Base-by-base conservation (phyloP, 2,113 vertebrate species). In the Pipra filicauda region DNA sequence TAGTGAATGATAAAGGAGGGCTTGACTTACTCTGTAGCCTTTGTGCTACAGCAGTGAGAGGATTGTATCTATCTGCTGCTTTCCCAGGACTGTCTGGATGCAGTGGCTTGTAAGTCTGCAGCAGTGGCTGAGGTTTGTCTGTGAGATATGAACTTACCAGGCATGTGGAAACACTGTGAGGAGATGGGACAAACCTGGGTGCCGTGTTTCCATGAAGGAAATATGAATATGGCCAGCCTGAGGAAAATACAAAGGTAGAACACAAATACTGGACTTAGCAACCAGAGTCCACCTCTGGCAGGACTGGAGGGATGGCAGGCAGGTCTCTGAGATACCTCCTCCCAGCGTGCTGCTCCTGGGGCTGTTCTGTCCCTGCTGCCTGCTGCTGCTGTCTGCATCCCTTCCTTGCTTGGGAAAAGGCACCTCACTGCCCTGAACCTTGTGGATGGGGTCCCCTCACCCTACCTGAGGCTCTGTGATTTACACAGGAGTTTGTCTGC, bases 261-360 rank as follows among this genome's bases (percentile, higher is more conserved):
- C 8, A 12, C 0, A 2, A 65, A 12, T 51, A 12, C 24, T 86
- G 72, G 67, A 22, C 48, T 87, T 73, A 59, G 55, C 31, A 82
- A 3, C 1, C 0, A 0, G 7, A 44, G 11, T 8, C 27, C 39
- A 3, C 15, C 13, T 39, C 18, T 78, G 78, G 15, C 1, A 6
- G 41, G 35, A 74, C 61, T 8, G 0, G 7, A 30, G 6, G 7
- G 15, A n/a, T 5, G 16, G 23, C 64, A 35, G 22, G 44, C 24
- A 69, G 30, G 22, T 71, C n/a, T 4, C 59, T 1, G 24, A 39
- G 79, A 3, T 46, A 46, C 19, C 8, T 55, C 27, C 23, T 88
- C n/a, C 19, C 0, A 4, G 8, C 0, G 0, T 41, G 26, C 55
- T 52, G 39, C 59, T 26, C 43, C 43, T 3, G 1, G 49, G 9